Base-by-base conservation (phyloP, 2,797 vertebrate genomes). In the Alauda arvensis region DNA sequence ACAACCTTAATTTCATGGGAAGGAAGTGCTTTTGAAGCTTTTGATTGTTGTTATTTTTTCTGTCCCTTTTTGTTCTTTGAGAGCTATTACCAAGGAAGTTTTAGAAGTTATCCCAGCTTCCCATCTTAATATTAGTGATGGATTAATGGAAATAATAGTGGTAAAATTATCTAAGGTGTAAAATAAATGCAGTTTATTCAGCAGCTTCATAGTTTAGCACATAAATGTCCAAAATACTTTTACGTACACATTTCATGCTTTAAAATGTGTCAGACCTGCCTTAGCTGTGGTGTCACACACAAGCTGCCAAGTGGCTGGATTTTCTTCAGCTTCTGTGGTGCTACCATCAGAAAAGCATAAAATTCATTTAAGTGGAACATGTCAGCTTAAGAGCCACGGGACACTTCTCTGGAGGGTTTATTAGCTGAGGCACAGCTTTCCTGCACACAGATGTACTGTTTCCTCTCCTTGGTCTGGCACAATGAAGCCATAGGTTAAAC, bases 391-490 rank as follows among this genome's bases (percentile, higher is more conserved):
- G 45, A 87, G 33, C 77, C 68, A 10, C 0, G 12, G 60, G 66
- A 37, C 66, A 63, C 63, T 37, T 76, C 74, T 81, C 52, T 69
- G 80, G 77, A 85, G 74, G 52, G 29, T 81, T 83, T 89, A 9
- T 91, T 87, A 85, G 67, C 62, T 85, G 70, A 83, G 80, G 80
- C 81, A 70, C 39, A 85, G 60, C 87, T 89, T 76, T 78, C 70
- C 61, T 76, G 74, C 83, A 72, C 78, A 75, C 63, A 78, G 24
- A 77, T 69, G 39, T n/a, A 25, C 40, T 83, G 63, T 57, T 91
- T 85, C 56, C 42, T 89, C 67, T 65, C 48, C 66, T 74, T 1
- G 1, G 19, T 66, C 74, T 78, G 74, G 70, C 87, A 90, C 19
- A 8, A 40, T 60, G 65, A 74, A 90, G 83, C 77, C 61, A 25